Evolutionary conservation across 1,140 invertebrate species (phyloP), one percentile per base, ranked within the genome.

Genomic region (Leptinotarsa undecemlineata): DNA sequence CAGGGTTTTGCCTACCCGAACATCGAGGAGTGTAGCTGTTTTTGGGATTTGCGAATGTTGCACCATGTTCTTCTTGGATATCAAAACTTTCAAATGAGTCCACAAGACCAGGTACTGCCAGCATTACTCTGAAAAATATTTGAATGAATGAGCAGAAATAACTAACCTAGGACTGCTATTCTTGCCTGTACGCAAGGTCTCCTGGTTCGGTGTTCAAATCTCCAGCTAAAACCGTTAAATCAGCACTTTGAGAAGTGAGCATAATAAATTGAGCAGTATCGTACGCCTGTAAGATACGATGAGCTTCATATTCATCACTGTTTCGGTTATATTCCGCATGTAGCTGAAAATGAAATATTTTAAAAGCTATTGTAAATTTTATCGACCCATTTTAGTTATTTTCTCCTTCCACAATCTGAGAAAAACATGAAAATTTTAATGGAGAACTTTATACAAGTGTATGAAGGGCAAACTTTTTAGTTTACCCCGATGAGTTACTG

Each of bases 211-310:
- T 91, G 86, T 99, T 99, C 6, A 98, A 90, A 87, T 99, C 97
- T 8, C 97, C 97, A 48, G 92, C 95, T 71, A 98, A 86, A 80
- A 99, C 91, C 20, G 92, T 90, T 15, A 96, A 85, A 87, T 98
- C 94, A 63, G 93, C 92, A 76, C 88, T 87, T 11, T 88, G 87
- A 64, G 92, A 91, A 0, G 96, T 98, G 75, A 95, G 87, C 76
- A 92, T 91, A 51, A 99, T 92, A 85, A 99, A 96, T 87, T 98
- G 95, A 72, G 95, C 94, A 69, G 95, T 94, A 82, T 98, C 96
- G 86, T 96, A 97, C 17, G 95, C 94, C 88, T 99, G 97, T 26
- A 96, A 87, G 4, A 97, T 88, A 81, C 97, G 87, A 85, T 98
- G 97, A 60, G 95, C 92, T 77, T 92, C 87, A 84, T 98, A 99